Base-by-base conservation (phyloP, 1,140 invertebrate genomes). In the Drosophila tristis region DNA sequence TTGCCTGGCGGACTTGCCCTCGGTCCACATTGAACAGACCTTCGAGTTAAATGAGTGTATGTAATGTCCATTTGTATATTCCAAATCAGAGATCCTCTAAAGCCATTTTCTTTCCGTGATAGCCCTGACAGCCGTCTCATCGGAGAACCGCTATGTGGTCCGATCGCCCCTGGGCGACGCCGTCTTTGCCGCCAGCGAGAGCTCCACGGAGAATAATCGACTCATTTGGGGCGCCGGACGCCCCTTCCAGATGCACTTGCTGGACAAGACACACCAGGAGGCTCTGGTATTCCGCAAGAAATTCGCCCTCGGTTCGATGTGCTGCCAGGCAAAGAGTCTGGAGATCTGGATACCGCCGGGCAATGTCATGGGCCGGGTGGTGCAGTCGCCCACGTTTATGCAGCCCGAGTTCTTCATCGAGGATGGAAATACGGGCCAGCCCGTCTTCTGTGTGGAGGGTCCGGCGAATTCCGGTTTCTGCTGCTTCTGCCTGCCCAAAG, bases 71-170 rank as follows among this genome's bases (percentile, higher is more conserved):
- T 1, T 1, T 15, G 16, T 7, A 45, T 49, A 7, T 1, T 7
- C 8, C 4, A 11, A 2, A 25, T 13, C 9, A 4, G 3, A 5
- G 2, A 2, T 5, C 25, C 44, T 11, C 15, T 45, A 39, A 20
- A 20, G 8, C 4, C n/a, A 23, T 23, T 53, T n/a, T 1, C n/a
- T 6, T 44, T 23, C 20, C 20, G 1, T 20, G 20, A 0, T n/a
- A 92, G 91, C 90, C 16, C 74, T 92, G 2, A 92, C 91, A 13
- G 81, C 71, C 0, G 87, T 93, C 0, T 90, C 92, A 2, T 95
- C 94, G 0, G 95, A 95, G 90, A 95, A 95, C 81, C 93, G 94
- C 31, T 95, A 94, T 89, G 94, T 94, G 60, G 92, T 95, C 2
- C 93, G 93, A 74, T 93, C 95, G 2, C 94, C 94, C 0, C 90